These are phyloP conservation scores for Oryzias woworae DNA, from an alignment of 2,113 vertebrate species.

Conservation along the genomic window DNA sequence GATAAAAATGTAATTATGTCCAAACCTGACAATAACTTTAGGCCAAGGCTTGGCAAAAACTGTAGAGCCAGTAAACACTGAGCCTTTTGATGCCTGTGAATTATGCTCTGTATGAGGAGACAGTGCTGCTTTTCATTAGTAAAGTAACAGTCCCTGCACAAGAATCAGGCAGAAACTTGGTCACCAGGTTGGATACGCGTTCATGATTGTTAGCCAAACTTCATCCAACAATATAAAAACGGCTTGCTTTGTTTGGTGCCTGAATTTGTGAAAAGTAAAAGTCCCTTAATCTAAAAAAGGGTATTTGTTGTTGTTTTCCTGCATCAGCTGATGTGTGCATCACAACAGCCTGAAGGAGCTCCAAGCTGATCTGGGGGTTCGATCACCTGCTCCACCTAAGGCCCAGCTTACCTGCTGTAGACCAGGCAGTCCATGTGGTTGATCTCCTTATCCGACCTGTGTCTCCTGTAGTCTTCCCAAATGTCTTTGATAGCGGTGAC, in stretches of 20 bases:
- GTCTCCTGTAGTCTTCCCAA: slow-evolving; percentile 96
- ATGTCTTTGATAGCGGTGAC: slow-evolving; percentile 96
- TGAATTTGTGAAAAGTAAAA: too few species aligned
- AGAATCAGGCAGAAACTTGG: slow-evolving; percentile 29
- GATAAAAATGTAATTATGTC: slow-evolving; percentile 61
- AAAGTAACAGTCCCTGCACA: slow-evolving; percentile 20
- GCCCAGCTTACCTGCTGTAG: slow-evolving; percentile 86
- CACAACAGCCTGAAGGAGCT: slow-evolving; percentile 1
- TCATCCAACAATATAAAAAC: too few species aligned
- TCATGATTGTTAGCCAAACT: not conserved
- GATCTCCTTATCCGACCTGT: slow-evolving; percentile 91
- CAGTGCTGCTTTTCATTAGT: slow-evolving; percentile 79
- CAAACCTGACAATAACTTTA: slow-evolving; percentile 59
- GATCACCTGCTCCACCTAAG: not conserved
- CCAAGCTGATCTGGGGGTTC: not conserved
- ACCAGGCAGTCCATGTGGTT: slow-evolving; percentile 97
- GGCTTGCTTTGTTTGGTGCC: too few species aligned
- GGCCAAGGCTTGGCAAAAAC: slow-evolving; percentile 31
- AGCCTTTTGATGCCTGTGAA: slow-evolving; percentile 71
- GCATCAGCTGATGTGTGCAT: slow-evolving; percentile 11
- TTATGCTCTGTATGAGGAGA: slow-evolving; percentile 62
- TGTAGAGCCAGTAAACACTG: slow-evolving; percentile 66
- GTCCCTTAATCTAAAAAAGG: not conserved
- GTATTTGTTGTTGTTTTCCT: not conserved
- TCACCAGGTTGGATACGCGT: slow-evolving; percentile 19